Evolutionary conservation across 1,140 invertebrate genomes (phyloP).

Genomic region (Drosophila asahinai): DNA sequence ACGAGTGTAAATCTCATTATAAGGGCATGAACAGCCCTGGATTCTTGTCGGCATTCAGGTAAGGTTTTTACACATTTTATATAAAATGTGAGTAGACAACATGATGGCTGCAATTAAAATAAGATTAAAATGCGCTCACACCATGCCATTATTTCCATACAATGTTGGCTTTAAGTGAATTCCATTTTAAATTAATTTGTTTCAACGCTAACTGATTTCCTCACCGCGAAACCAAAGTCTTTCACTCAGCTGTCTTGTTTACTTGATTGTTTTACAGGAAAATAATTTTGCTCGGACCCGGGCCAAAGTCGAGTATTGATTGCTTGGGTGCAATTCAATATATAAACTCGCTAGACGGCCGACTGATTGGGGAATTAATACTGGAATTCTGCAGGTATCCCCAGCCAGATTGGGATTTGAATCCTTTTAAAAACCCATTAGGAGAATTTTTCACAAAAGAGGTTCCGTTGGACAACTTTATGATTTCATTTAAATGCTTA

Average conservation of each 20-base stretch:
- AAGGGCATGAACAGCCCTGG: not conserved
- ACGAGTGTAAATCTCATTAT: not conserved
- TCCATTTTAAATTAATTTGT: not conserved
- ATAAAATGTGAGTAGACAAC: not conserved
- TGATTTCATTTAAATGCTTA: not conserved
- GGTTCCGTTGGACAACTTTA: not conserved
- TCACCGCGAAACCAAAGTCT: not conserved
- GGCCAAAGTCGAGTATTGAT: slow-evolving; percentile 22
- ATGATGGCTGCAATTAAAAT: slow-evolving; percentile 1
- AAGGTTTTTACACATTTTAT: not conserved
- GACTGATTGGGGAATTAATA: not conserved
- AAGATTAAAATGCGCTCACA: slow-evolving; percentile 1
- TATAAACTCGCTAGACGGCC: not conserved
- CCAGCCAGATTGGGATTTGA: not conserved
- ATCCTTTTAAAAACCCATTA: slow-evolving; percentile 16
- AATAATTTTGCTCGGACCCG: not conserved
- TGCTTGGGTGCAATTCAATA: slow-evolving; percentile 23
- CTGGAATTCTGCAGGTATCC: not conserved
- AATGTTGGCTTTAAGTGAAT: not conserved
- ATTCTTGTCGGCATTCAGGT: slow-evolving; percentile 2
- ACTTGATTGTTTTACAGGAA: slow-evolving; percentile 11
- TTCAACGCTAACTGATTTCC: slow-evolving; percentile 2
- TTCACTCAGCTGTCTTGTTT: slow-evolving; percentile 28
- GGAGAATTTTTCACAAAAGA: not conserved
- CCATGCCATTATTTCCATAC: not conserved